A percentile compares a stretch with the other conserved stretches of the same genome.
Conservation (phyloP, 2,888 invertebrate genomes). For the Deilephila porcellus region DNA sequence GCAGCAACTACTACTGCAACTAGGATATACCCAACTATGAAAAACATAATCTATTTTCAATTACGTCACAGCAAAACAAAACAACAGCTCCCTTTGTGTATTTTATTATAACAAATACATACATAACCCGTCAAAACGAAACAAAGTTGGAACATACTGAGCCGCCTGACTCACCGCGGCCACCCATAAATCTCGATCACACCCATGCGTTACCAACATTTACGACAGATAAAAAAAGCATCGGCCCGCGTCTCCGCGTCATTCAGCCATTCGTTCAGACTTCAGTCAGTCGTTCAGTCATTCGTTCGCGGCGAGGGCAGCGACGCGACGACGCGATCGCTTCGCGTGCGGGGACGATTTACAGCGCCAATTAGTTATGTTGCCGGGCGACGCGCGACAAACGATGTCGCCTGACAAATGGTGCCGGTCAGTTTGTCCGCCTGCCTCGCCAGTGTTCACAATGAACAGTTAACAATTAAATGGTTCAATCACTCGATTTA, state of each 20-base stretch:
- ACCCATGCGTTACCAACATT: slow-evolving; percentile 34
- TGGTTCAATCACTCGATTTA: slow-evolving; percentile 65
- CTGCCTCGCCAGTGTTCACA: slow-evolving; percentile 58
- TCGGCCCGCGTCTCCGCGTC: slow-evolving; percentile 40
- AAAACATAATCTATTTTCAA: background rate
- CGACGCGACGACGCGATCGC: slow-evolving; percentile 55
- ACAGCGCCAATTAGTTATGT: slow-evolving; percentile 79
- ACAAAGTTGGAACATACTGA: slow-evolving; percentile 35
- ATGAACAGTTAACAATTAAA: slow-evolving; percentile 63
- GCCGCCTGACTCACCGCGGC: slow-evolving; percentile 36
- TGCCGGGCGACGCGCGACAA: slow-evolving; percentile 68
- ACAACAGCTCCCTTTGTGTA: slow-evolving; percentile 3
- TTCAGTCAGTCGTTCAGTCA: slow-evolving; percentile 46
- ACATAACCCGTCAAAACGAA: slow-evolving; percentile 13
- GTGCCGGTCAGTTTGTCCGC: slow-evolving; percentile 53
- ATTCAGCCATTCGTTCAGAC: slow-evolving; percentile 37
- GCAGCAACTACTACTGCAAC: no score
- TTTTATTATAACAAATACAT: slow-evolving; percentile 8
- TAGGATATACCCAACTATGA: background rate
- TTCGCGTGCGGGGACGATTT: slow-evolving; percentile 71
- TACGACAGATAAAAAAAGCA: slow-evolving; percentile 31
- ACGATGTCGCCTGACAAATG: slow-evolving; percentile 75
- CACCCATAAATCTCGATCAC: slow-evolving; percentile 37
- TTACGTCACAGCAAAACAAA: background rate
- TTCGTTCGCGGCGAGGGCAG: slow-evolving; percentile 38